Evolutionary conservation across 2,888 invertebrate species (phyloP).

Genomic region (Aelia acuminata): DNA sequence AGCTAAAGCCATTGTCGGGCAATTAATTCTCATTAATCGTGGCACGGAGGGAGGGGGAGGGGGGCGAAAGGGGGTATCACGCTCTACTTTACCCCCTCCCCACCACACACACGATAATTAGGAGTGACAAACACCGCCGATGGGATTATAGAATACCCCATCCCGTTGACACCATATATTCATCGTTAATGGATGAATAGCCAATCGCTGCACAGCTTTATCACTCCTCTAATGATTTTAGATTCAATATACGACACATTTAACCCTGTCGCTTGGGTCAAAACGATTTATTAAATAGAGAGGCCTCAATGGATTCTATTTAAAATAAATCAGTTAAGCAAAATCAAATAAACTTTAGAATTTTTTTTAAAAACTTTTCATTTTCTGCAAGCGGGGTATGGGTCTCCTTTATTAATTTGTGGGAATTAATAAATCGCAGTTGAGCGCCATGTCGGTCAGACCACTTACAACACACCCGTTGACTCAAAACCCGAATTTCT

Average conservation of each 20-base stretch:
- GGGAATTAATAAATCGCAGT: too few relatives aligned
- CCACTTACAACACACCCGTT: too few relatives aligned
- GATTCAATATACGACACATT: not conserved
- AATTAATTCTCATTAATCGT: conserved; percentile 39
- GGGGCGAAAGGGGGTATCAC: too few relatives aligned
- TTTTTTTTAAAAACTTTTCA: too few relatives aligned
- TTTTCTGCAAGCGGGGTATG: too few relatives aligned
- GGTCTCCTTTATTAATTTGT: too few relatives aligned
- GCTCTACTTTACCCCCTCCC: not conserved
- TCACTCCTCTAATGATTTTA: not conserved
- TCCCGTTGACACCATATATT: not conserved
- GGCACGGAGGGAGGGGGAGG: not conserved
- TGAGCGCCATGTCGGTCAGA: too few relatives aligned
- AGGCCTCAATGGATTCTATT: too few relatives aligned
- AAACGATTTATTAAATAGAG: not conserved
- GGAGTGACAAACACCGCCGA: not conserved
- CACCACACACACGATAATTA: conserved; percentile 32
- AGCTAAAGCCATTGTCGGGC: not conserved
- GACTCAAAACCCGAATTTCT: too few relatives aligned
- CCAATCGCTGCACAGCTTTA: not conserved
- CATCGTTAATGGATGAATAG: conserved; percentile 2
- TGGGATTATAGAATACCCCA: conserved; percentile 13
- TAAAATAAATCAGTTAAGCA: too few relatives aligned
- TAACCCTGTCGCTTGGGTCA: not conserved
- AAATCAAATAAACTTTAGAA: too few relatives aligned